Conservation (phyloP, 2,113 vertebrate genomes). For the Ochotona princeps region DNA sequence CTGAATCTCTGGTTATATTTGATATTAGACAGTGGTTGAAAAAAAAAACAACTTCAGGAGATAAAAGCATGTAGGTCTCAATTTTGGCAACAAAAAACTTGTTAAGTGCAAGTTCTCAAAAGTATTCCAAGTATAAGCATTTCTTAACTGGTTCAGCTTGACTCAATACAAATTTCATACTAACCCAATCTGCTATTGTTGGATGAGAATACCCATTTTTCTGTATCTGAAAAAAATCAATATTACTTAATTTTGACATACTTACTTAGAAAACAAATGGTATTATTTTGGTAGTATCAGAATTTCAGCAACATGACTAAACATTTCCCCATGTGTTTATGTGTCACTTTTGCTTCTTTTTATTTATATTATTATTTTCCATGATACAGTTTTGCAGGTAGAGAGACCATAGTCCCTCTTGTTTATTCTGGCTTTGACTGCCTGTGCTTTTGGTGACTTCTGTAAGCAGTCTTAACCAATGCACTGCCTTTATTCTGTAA, state of each 20-base stretch:
- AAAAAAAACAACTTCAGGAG: not conserved
- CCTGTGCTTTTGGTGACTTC: too few relatives aligned
- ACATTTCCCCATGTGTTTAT: not conserved
- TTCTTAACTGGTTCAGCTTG: not conserved
- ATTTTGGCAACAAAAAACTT: not conserved
- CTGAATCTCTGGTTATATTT: not conserved
- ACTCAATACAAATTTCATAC: not conserved
- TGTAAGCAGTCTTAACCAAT: too few relatives aligned
- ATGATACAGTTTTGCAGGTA: too few relatives aligned
- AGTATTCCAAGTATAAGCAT: not conserved
- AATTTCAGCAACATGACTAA: not conserved
- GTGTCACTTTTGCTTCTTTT: not conserved
- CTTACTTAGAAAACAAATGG: not conserved
- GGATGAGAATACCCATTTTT: not conserved
- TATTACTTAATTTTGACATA: not conserved
- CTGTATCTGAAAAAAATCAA: not conserved
- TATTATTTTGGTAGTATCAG: not conserved
- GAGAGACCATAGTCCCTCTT: too few relatives aligned
- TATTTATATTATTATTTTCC: too few relatives aligned
- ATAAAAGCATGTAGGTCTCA: not conserved
- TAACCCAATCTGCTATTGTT: not conserved
- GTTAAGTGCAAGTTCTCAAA: not conserved
- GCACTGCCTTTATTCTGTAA: not conserved
- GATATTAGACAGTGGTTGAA: not conserved
- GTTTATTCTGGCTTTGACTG: too few relatives aligned